phyloP scores from a whole-genome alignment of 2,797 vertebrate species.

The Sylvia borin region DNA sequence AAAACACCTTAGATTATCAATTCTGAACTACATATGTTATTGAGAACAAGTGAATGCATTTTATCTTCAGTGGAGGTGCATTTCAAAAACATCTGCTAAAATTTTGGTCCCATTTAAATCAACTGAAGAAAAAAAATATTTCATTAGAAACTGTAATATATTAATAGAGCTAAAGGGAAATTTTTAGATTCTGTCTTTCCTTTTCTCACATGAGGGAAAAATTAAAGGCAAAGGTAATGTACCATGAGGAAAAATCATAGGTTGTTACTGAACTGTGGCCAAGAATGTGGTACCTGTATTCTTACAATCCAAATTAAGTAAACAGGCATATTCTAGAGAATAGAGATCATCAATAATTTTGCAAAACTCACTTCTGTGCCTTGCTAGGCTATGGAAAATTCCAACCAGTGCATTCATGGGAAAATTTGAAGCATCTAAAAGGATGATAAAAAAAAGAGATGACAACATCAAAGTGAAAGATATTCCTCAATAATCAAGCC shows the following conservation, averaged over 20 bases:
- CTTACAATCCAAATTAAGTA: not conserved
- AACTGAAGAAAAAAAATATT: not conserved
- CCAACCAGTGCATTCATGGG: not conserved
- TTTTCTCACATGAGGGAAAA: not conserved
- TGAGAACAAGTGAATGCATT: not conserved
- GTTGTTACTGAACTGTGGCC: not conserved
- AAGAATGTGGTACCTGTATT: not conserved
- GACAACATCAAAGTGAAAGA: not conserved
- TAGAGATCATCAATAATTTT: not conserved
- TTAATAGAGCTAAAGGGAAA: not conserved
- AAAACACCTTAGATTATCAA: not conserved
- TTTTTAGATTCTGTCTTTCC: not conserved
- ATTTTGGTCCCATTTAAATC: not conserved
- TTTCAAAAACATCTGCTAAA: not conserved
- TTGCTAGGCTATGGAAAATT: not conserved
- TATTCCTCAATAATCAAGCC: not conserved
- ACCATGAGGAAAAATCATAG: not conserved
- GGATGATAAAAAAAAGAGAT: not conserved
- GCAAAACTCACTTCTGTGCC: not conserved
- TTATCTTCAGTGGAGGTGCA: not conserved
- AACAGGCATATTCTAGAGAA: not conserved
- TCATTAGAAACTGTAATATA: not conserved
- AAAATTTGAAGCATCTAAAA: not conserved
- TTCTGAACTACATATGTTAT: not conserved
- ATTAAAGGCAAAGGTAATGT: not conserved